Conservation (phyloP, 2,797 vertebrate species). For the Echeneis naucrates region DNA sequence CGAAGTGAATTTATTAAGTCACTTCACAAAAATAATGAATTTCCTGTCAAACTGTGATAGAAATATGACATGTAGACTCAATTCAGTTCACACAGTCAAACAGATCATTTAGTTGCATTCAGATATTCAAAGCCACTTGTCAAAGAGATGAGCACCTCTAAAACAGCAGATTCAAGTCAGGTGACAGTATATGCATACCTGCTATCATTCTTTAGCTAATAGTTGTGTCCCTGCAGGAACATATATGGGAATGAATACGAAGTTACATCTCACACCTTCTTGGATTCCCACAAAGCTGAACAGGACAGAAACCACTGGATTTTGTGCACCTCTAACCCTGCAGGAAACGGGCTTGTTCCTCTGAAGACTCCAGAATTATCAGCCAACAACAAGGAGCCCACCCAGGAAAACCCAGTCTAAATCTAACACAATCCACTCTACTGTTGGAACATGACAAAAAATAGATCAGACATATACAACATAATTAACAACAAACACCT, state of each 20-base stretch:
- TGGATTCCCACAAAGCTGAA: conserved; percentile 89
- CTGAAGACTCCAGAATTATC: conserved; percentile 54
- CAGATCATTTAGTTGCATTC: not conserved
- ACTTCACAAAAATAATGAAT: not conserved
- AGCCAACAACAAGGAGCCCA: conserved; percentile 14
- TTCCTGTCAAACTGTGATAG: not conserved
- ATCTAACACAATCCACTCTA: not conserved
- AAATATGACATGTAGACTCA: not conserved
- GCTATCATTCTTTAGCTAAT: conserved; percentile 15
- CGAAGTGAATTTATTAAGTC: too few relatives aligned
- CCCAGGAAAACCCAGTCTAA: conserved; percentile 20
- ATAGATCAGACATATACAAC: not conserved
- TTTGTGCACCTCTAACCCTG: conserved; percentile 85
- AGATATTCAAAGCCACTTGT: not conserved
- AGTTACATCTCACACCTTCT: conserved; percentile 89
- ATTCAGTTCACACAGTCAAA: not conserved
- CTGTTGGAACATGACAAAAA: not conserved
- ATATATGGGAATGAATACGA: conserved; percentile 90
- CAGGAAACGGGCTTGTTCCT: conserved; percentile 60
- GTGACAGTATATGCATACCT: not conserved
- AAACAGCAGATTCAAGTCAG: conserved; percentile 15
- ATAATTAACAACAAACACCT: not conserved
- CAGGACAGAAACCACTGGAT: conserved; percentile 91
- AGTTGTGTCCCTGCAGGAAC: conserved; percentile 82
- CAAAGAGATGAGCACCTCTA: not conserved